Conservation (phyloP, 1,140 invertebrate species). For the Heliothis subflexa region DNA sequence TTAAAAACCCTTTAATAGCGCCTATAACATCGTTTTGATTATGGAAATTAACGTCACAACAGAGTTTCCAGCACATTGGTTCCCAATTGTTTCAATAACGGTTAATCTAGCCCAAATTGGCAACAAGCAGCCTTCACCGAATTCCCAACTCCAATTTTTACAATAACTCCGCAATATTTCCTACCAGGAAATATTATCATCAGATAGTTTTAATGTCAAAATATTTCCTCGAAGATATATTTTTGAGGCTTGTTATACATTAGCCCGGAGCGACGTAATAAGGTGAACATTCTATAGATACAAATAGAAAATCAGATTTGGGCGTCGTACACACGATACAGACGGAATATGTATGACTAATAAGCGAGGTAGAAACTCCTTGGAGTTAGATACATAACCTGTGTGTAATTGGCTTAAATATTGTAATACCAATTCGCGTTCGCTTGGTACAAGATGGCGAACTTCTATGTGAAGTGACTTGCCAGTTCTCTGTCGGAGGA, state of each 20-base stretch:
- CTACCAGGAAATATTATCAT: too few species aligned
- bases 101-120: too few species aligned
- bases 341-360: slow-evolving; percentile 26
- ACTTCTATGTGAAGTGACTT: not conserved
- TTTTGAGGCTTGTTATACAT: not conserved
- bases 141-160: too few species aligned
- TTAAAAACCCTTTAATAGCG: too few species aligned
- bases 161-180: too few species aligned
- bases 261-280: slow-evolving; percentile 6
- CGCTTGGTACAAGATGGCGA: slow-evolving; percentile 1
- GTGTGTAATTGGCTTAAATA: slow-evolving; percentile 35
- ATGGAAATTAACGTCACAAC: too few species aligned
- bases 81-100: too few species aligned
- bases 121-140: too few species aligned
- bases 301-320: slow-evolving; percentile 26
- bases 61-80: not conserved
- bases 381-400: slow-evolving; percentile 20
- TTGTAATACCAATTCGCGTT: slow-evolving; percentile 10
- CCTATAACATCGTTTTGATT: too few species aligned
- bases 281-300: slow-evolving; percentile 20
- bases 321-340: not conserved
- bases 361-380: slow-evolving; percentile 19
- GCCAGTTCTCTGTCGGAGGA: not conserved
- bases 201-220: too few species aligned
- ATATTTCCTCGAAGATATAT: too few species aligned